Evolutionary conservation across 2,113 vertebrate genomes (phyloP).

Genomic region (Crypturellus undulatus): DNA sequence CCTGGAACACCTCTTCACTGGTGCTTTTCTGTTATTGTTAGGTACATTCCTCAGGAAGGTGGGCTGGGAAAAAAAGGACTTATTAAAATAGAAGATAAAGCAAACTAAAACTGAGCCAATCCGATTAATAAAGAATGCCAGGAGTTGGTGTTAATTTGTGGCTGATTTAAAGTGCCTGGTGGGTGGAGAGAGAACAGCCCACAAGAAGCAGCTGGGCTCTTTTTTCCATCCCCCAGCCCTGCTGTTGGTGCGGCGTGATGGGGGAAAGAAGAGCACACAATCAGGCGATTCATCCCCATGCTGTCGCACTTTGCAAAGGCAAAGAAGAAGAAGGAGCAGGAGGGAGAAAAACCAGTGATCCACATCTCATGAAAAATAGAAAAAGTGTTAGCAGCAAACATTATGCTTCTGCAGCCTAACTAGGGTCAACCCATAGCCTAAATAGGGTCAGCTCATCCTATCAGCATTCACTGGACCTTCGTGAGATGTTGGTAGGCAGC

Average conservation of each 20-base stretch:
- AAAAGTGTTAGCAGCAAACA: background rate
- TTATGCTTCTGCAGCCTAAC: fast-evolving
- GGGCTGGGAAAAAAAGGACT: background rate
- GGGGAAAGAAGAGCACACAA: conserved; percentile 55
- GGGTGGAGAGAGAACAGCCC: conserved; percentile 73
- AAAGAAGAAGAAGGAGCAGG: conserved; percentile 8
- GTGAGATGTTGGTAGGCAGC: background rate
- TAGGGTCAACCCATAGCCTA: fast-evolving
- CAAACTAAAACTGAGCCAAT: conserved; percentile 30
- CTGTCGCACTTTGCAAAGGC: conserved; percentile 14
- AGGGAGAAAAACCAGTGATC: background rate
- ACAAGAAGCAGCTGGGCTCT: conserved; percentile 74
- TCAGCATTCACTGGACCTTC: fast-evolving
- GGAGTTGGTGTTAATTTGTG: conserved; percentile 67
- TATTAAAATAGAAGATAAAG: conserved; percentile 56
- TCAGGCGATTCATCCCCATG: conserved; percentile 55
- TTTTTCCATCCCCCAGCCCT: conserved; percentile 70
- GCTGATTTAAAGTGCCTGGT: conserved; percentile 73
- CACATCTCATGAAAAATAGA: background rate
- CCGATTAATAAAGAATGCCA: conserved; percentile 47
- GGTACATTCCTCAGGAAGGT: background rate
- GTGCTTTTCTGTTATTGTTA: background rate
- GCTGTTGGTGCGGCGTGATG: conserved; percentile 49
- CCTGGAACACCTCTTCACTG: background rate
- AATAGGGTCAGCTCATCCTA: background rate